Conservation (phyloP, 35 echinoderm and acorn worm species). For the Heliocidaris tuberculata region DNA sequence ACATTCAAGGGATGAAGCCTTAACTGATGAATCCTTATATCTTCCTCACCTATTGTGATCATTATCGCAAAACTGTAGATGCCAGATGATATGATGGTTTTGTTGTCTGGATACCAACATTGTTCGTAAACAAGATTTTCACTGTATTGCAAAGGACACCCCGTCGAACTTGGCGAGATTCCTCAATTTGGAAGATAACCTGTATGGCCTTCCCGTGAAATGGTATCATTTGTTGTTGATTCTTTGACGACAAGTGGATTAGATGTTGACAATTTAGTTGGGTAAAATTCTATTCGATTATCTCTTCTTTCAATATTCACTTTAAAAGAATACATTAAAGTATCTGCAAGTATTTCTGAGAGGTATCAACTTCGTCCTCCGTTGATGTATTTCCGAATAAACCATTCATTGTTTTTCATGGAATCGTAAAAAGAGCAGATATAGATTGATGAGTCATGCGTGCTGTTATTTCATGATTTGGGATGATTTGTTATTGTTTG, state of each 20-base stretch:
- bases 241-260: constrained; percentile 10
- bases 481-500: no score
- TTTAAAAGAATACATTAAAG: background rate
- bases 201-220: background rate
- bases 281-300: background rate
- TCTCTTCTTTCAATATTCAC: background rate
- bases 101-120: background rate
- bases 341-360: background rate
- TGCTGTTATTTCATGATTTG: background rate
- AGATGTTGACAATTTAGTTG: background rate
- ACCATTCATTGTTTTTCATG: background rate
- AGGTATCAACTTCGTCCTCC: background rate
- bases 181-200: constrained; percentile 2
- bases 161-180: background rate
- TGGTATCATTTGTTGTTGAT: background rate
- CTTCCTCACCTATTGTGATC: background rate
- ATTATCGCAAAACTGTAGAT: background rate
- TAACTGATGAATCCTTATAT: constrained; percentile 12
- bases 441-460: background rate
- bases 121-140: constrained; percentile 13
- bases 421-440: background rate
- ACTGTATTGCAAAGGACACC: background rate
- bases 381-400: background rate
- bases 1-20: background rate
- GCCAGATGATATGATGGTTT: background rate